Evolutionary conservation across 2,113 vertebrate species (phyloP).

Genomic region (Hipposideros armiger): DNA sequence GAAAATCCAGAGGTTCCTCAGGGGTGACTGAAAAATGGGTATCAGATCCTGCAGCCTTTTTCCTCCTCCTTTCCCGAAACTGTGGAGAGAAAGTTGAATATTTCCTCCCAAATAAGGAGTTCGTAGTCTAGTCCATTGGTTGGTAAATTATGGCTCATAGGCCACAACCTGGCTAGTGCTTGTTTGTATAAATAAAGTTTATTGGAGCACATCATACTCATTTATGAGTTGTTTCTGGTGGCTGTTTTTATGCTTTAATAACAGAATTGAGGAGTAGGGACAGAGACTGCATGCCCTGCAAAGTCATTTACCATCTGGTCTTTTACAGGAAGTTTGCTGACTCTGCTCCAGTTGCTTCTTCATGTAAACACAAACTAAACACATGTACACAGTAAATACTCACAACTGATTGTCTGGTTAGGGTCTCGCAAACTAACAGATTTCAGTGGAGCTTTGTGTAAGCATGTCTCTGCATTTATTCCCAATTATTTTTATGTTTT

Average conservation of each 20-base stretch:
- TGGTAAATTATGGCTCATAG: background rate
- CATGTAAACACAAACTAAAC: background rate
- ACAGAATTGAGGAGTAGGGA: background rate
- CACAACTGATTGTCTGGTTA: background rate
- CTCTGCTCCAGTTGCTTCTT: background rate
- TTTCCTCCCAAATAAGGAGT: background rate
- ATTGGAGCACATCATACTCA: background rate
- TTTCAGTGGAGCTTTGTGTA: background rate
- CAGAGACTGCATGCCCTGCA: background rate
- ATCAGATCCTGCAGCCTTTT: background rate
- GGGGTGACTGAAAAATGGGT: background rate
- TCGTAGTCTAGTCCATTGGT: background rate
- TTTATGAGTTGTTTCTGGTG: background rate
- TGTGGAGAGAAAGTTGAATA: background rate
- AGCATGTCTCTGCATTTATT: background rate
- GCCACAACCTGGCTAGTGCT: background rate
- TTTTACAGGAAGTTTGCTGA: conserved; percentile 2
- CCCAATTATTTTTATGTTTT: conserved; percentile 11
- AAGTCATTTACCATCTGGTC: background rate
- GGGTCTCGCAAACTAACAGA: background rate
- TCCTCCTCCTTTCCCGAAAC: background rate
- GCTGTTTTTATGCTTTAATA: background rate
- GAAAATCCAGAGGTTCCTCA: background rate
- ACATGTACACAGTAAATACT: background rate
- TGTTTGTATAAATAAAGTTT: background rate